Base-by-base conservation (phyloP, 2,797 vertebrate species). In the Lacerta agilis region DNA sequence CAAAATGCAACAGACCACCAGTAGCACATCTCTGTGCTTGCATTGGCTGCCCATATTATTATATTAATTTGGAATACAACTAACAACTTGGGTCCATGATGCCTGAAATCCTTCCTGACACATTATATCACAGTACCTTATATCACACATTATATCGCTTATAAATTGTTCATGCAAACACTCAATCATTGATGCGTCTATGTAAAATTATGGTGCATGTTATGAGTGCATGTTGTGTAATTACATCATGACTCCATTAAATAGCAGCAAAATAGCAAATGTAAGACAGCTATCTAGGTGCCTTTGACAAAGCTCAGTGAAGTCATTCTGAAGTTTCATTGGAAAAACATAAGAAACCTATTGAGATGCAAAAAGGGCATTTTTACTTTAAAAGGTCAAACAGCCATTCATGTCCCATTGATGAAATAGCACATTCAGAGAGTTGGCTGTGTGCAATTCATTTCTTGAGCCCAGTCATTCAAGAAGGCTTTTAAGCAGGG, bases 401-500 rank as follows among this genome's bases (percentile, higher is more conserved):
- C 0, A 77, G 76, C 89, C 86, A 64, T 79, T 79, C 64, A 81
- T 36, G 5, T 77, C 33, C 4, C 1, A 23, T 1, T 87, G 83
- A 82, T 82, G 71, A 82, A 87, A 87, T 86, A 82, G 49, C 79
- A 86, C 66, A 87, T 87, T 87, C 69, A 76, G 38, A 64, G 38
- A 8, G 11, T 81, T 13, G 41, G 49, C 43, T 87, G 13, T 36
- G 58, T 49, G 27, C n/a, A 76, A 67, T 64, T 73, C 36, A 64
- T 29, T 72, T 72, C 41, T 66, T 72, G 36, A 71, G 33, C 25
- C 13, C 4, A 80, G 11, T 66, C 38, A 36, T 29, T 76, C 13
- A 25, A 2, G 45, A 87, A 73, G 36, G 49, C 5, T 41, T 41
- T 80, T 71, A 25, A 80, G 8, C 36, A 69, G 49, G 17, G 69